Base-by-base conservation (phyloP, 2,797 vertebrate species). In the Sebastes oblongus region DNA sequence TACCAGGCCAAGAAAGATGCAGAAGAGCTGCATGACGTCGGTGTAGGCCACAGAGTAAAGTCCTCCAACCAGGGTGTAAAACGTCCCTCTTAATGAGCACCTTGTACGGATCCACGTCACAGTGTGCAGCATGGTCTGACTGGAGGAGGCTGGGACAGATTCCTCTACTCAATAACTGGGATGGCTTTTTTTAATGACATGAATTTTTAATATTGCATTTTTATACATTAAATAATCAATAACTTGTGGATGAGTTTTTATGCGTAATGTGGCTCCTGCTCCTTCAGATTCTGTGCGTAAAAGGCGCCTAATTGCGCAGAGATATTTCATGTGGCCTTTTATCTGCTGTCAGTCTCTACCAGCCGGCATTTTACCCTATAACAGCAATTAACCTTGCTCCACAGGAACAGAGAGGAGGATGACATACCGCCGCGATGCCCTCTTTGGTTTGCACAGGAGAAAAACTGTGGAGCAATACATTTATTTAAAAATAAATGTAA, bases 1-100 rank as follows among this genome's bases (percentile, higher is more conserved):
- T 93, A 99, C 98, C 96, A 99, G 91, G 69, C 98, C 98, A 20
- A 98, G 5, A 82, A 99, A 99, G 85, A 99, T 99, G 86, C 98
- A 99, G 94, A 99, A 99, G 52, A 99, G 97, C 89, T 99, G 98
- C 75, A 99, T 97, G 0, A 99, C 98, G 2, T 99, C 98, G 0
- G 98, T 99, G 88, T 99, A 99, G 64, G 98, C 98, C 87, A 99
- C 98, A 1, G 98, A 98, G 91, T 99, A 99, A 64, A 99, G 92
- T 32, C 98, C 98, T 3, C 98, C 98, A 68, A 99, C 95, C 82
- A 99, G 95, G 0, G 98, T 99, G 92, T 99, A 99, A 81, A 99
- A 95, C 90, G 88, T 86, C 85, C 62, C 30, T 78, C 62, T 77
- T 93, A 93, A 93, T 90, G 91, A 94, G 93, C 86, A 84, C 85